phyloP scores from a whole-genome alignment of 2,888 invertebrate species.

The Orthosia incerta region DNA sequence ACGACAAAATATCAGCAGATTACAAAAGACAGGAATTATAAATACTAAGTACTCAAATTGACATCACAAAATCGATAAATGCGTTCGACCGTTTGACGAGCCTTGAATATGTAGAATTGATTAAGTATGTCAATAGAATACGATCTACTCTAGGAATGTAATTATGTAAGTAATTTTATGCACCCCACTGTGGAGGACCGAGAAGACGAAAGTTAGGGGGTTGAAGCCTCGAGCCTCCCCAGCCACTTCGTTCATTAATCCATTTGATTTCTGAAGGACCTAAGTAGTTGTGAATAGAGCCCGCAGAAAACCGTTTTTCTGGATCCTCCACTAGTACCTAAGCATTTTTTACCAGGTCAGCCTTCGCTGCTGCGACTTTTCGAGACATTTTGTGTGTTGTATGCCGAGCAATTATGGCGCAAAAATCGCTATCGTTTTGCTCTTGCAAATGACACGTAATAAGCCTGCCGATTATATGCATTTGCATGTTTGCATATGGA shows the following conservation, averaged over 20 bases:
- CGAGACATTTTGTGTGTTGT: not conserved
- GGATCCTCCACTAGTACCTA: not conserved
- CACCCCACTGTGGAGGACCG: constrained; percentile 30
- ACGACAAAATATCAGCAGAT: not conserved
- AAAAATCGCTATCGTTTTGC: too few relatives aligned
- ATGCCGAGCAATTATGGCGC: too few relatives aligned
- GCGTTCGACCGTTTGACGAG: constrained; percentile 41
- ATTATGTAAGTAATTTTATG: constrained; percentile 57
- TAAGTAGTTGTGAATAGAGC: not conserved
- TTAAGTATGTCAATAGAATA: constrained; percentile 50
- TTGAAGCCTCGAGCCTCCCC: not conserved
- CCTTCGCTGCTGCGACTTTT: not conserved
- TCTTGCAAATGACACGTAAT: too few relatives aligned
- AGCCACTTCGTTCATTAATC: constrained; percentile 1
- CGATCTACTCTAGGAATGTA: constrained; percentile 63
- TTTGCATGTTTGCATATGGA: too few relatives aligned
- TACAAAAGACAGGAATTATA: constrained; percentile 8
- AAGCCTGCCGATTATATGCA: too few relatives aligned
- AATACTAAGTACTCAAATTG: constrained; percentile 25
- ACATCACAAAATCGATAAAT: constrained; percentile 54
- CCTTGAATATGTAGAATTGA: constrained; percentile 34
- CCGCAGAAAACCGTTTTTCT: not conserved
- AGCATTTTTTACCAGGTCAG: not conserved
- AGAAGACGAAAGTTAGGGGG: constrained; percentile 15
- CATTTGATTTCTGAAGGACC: constrained; percentile 24